A percentile compares a stretch with the other conserved stretches of the same genome.
Conservation (phyloP, 2,888 invertebrate species). For the Leucania comma region DNA sequence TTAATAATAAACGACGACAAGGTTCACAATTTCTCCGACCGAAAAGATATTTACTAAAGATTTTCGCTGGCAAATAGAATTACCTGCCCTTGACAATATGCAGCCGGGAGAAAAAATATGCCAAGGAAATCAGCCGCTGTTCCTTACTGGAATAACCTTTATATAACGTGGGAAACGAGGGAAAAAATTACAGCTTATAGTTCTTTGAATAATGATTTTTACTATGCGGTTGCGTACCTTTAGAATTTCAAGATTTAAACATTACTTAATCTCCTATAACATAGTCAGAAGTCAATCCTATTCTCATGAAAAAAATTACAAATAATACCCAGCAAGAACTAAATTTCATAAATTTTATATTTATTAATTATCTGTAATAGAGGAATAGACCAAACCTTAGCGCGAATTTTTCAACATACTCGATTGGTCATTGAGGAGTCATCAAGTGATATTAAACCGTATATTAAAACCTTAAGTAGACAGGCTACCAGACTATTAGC, state of each 20-base stretch:
- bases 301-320: background rate
- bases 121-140: conserved; percentile 72
- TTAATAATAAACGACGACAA: conserved; percentile 45
- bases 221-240: background rate
- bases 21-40: conserved; percentile 45
- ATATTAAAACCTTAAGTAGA: no score
- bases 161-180: conserved; percentile 41
- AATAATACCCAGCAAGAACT: no score
- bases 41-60: conserved; percentile 58
- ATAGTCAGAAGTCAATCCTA: background rate
- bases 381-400: no score
- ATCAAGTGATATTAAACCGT: no score
- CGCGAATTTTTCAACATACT: no score
- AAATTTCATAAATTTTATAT: no score
- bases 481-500: no score
- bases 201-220: conserved; percentile 42
- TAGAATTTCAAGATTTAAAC: background rate
- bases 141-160: conserved; percentile 58
- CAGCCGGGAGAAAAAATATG: conserved; percentile 77
- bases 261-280: background rate
- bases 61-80: conserved; percentile 73
- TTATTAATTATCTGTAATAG: no score
- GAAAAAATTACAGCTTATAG: conserved; percentile 46
- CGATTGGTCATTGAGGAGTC: no score
- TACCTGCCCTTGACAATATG: conserved; percentile 74